Evolutionary conservation across 2,888 invertebrate genomes (phyloP), one percentile per base, ranked within the genome.

Genomic region (Napeogenes sylphis): DNA sequence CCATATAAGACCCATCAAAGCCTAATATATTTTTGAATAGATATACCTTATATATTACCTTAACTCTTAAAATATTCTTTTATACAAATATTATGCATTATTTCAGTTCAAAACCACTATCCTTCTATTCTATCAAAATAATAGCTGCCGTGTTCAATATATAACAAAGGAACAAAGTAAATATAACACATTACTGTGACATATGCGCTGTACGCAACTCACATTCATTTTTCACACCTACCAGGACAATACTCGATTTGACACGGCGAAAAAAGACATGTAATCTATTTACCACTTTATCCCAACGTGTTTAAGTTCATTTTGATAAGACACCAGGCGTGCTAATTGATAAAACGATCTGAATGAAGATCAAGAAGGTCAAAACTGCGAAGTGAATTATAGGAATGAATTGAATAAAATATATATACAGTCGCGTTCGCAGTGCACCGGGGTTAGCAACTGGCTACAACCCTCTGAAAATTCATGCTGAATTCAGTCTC

Each of bases 361-460:
- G 71, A 74, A 74, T 74, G 71, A 72, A 74, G 71, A 68, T 71
- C 71, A 74, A 76, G 75, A 82, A 82, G 81, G 80, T 79, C 78
- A 81, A 79, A 81, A 77, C 71, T 73, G 75, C 71, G 73, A 66
- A 74, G 75, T 75, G 76, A 76, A 81, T 80, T 79, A 78, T 69
- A 75, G 68, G 70, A 78, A 78, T 75, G 73, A 67, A 63, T 58
- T 68, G 68, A 63, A 68, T 68, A 70, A 60, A 61, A 65, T 59
- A 70, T 68, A 71, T 75, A 74, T 81, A 82, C 80, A 82, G 74
- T 71, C 64, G 64, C 63, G 59, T 69, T 69, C 67, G 70, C 70
- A 59, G 75, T 80, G 78, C 76, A 69, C 58, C 70, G 73, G 77
- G 78, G 77, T 67, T 68, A 59, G 61, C 42, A 57, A 61, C 67